Evolutionary conservation across 1,140 invertebrate genomes (phyloP).

Genomic region (Rhyacophila brunnea): DNA sequence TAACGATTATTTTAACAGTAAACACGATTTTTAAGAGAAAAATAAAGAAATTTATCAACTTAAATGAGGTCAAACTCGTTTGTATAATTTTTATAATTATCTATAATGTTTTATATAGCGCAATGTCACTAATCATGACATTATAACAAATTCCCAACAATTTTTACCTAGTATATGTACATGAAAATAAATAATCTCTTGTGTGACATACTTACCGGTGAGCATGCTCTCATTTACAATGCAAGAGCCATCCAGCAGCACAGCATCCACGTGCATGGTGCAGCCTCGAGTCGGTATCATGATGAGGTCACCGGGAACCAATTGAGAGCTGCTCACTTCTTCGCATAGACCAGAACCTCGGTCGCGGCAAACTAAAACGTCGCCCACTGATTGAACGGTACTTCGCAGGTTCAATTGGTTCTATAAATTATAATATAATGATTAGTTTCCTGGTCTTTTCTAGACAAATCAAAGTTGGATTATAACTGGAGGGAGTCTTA

Average conservation of each 20-base stretch:
- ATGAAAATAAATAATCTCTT: neutral
- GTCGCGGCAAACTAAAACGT: slow-evolving; percentile 48
- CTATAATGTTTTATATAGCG: too few species aligned
- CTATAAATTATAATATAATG: slow-evolving; percentile 43
- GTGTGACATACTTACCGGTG: slow-evolving; percentile 67
- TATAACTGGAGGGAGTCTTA: too few species aligned
- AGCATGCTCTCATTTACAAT: slow-evolving; percentile 97
- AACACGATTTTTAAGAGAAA: too few species aligned
- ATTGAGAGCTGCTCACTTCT: slow-evolving; percentile 53
- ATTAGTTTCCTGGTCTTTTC: too few species aligned
- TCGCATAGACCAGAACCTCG: slow-evolving; percentile 47
- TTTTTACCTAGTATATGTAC: neutral
- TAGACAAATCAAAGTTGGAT: too few species aligned
- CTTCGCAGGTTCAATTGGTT: slow-evolving; percentile 71
- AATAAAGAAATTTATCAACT: too few species aligned
- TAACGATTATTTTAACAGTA: too few species aligned
- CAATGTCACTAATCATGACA: neutral
- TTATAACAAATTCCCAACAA: neutral
- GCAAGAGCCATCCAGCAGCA: slow-evolving; percentile 82
- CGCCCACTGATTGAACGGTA: slow-evolving; percentile 67
- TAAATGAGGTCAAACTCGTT: too few species aligned
- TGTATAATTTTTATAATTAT: too few species aligned
- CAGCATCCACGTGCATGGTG: slow-evolving; percentile 87
- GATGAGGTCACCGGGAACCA: slow-evolving; percentile 94
- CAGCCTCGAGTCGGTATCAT: slow-evolving; percentile 82